Evolutionary conservation across 2,888 invertebrate species (phyloP).

Genomic region (Conchocele bisecta): DNA sequence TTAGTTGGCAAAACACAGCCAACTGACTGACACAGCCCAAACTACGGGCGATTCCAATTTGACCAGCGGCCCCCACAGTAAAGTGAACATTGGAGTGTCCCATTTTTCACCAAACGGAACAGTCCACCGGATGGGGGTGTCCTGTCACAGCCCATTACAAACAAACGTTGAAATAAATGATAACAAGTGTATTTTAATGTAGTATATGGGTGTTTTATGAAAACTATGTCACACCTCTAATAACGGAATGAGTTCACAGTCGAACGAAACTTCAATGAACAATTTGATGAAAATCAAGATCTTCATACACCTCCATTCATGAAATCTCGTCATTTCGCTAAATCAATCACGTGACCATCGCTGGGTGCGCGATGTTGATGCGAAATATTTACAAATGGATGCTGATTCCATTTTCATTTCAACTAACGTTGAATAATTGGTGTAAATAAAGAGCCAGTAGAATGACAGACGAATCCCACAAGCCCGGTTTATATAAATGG

Average conservation of each 20-base stretch:
- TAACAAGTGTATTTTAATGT: neutral
- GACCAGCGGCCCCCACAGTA: constrained; percentile 14
- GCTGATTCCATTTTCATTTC: neutral
- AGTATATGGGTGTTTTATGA: too few species aligned
- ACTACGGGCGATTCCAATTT: constrained; percentile 3
- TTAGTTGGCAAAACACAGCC: too few species aligned
- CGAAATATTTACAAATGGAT: constrained; percentile 65
- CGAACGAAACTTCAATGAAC: too few species aligned
- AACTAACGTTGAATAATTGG: constrained; percentile 22
- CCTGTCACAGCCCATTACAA: neutral
- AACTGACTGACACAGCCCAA: too few species aligned
- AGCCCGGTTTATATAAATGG: constrained; percentile 70
- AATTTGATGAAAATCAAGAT: too few species aligned
- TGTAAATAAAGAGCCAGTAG: constrained; percentile 14
- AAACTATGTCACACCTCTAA: too few species aligned
- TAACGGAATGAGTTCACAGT: too few species aligned
- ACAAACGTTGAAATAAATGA: neutral
- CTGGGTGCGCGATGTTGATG: constrained; percentile 30
- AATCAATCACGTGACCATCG: constrained; percentile 39
- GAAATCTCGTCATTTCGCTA: constrained; percentile 51
- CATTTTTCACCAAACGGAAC: constrained; percentile 56
- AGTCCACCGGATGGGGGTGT: constrained; percentile 49
- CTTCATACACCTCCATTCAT: constrained; percentile 32
- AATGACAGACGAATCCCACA: constrained; percentile 64
- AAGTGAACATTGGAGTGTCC: constrained; percentile 66